Evolutionary conservation across 2,888 invertebrate genomes (phyloP), one percentile per base, ranked within the genome.

Genomic region (Nomada flava): DNA sequence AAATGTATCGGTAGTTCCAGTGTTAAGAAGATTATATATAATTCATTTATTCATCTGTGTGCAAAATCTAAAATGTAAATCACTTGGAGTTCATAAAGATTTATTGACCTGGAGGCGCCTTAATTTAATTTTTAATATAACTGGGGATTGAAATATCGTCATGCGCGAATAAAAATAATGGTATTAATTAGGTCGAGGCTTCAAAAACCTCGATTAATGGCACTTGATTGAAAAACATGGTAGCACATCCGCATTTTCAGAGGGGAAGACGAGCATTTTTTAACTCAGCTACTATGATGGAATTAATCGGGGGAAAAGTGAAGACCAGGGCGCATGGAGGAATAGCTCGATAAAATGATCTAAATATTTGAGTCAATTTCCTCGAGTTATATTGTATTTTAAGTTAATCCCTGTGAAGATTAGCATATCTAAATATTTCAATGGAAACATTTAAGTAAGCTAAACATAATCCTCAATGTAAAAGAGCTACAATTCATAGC

Each of bases 191-290:
- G 79, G 86, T 77, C 85, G 80, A 76, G 65, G 73, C 63, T 76
- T 79, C 57, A 64, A 72, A 86, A 84, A 77, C 76, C 85, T 79
- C 80, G 84, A 84, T 87, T 88, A 88, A 85, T 76, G 82, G 76
- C 62, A 76, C 86, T 83, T 82, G 78, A 76, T 79, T 86, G 76
- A 86, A 78, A 83, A 88, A 78, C 74, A 57, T 74, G 84, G 67
- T 79, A 83, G 85, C 79, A 88, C 81, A 88, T 88, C 88, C 88
- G 88, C 79, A 79, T 87, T 75, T 83, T 75, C 80, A 70, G 76
- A 73, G 84, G 88, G 85, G 82, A 84, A 76, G 65, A 57, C 60
- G 63, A 67, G 67, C 80, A 67, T 77, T 78, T 86, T 84, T 86
- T 65, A 88, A 86, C 85, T 76, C 76, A 76, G 53, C 65, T 73